Percentiles rank a stretch among this genome's conserved stretches.
These are phyloP conservation scores for Bucorvus abyssinicus DNA, from an alignment of 2,797 vertebrate genomes.

Conservation along the genomic window DNA sequence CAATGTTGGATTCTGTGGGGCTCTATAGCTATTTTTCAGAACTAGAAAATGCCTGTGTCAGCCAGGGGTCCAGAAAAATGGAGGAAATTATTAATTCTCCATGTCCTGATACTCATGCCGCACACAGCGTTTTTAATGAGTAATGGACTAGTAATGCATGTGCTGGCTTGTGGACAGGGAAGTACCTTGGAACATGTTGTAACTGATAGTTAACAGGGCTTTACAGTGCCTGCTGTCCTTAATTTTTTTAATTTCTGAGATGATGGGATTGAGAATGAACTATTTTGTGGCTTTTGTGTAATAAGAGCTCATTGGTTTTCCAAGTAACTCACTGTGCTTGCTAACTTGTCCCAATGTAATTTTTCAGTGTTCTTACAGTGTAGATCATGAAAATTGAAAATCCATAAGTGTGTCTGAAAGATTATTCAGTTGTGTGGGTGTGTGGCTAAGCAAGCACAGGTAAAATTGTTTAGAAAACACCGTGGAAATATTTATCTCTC, in stretches of 20 bases:
- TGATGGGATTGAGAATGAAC: not conserved
- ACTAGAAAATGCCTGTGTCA: not conserved
- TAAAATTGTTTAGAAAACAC: not conserved
- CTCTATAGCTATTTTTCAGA: not conserved
- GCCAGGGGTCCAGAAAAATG: not conserved
- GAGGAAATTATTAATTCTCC: not conserved
- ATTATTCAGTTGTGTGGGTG: not conserved
- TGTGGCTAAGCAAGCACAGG: not conserved
- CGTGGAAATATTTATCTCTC: not conserved
- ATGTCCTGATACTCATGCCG: not conserved
- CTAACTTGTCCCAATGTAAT: not conserved
- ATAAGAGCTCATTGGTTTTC: not conserved
- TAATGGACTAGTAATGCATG: not conserved
- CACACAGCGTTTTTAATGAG: conserved; percentile 4
- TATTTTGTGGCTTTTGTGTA: not conserved
- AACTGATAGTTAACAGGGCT: not conserved
- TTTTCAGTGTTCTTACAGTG: not conserved
- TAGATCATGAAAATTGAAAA: not conserved
- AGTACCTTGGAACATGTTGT: not conserved
- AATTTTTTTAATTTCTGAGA: not conserved
- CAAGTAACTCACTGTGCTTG: not conserved
- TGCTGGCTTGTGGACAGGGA: not conserved
- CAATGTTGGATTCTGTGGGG: not conserved
- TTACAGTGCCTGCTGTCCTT: not conserved
- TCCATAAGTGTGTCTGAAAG: not conserved